Percentiles rank a stretch among this genome's conserved stretches.
Conservation (phyloP, 2,797 vertebrate species). For the Manis javanica region DNA sequence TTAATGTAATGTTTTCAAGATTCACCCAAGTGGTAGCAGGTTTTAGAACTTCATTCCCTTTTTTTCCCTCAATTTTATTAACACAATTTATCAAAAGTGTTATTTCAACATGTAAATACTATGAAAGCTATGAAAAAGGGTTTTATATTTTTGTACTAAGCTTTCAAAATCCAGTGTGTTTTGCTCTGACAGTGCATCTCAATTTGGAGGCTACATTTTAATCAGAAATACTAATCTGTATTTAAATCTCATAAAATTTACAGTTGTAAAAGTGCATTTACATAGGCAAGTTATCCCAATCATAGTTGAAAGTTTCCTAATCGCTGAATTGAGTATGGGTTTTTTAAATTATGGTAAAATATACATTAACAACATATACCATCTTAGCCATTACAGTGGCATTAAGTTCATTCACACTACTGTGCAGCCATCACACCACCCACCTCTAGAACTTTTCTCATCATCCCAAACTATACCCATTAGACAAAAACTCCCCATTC, state of each 20-base stretch:
- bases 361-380: not conserved
- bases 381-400: not conserved
- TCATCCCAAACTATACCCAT: not conserved
- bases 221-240: not conserved
- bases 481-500: not conserved
- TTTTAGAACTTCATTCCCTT: not conserved
- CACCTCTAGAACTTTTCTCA: not conserved
- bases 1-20: not conserved
- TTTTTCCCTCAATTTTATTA: not conserved
- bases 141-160: not conserved
- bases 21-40: not conserved
- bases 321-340: not conserved
- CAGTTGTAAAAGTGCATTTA: not conserved
- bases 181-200: not conserved
- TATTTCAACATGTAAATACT: not conserved
- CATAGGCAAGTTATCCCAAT: not conserved
- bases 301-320: not conserved
- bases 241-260: not conserved
- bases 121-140: not conserved
- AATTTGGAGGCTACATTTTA: constrained; percentile 23
- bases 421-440: too few relatives aligned
- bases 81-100: not conserved
- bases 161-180: not conserved
- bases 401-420: not conserved
- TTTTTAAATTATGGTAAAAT: not conserved